Evolutionary conservation across 2,113 vertebrate species (phyloP), one percentile per base, ranked within the genome.

Genomic region (Pao palembangensis): DNA sequence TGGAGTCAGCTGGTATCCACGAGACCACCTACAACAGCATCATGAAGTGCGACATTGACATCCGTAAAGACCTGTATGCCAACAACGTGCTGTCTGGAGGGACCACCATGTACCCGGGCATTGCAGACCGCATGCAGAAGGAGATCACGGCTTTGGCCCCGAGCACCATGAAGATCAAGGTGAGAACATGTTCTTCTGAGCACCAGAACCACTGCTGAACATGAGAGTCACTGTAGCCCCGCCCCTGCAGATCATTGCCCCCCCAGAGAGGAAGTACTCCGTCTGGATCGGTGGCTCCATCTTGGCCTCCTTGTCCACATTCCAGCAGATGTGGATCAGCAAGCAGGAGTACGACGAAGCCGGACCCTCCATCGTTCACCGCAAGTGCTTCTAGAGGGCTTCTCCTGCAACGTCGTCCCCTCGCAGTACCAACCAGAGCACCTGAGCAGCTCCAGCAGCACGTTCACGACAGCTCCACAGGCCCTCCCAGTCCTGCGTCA

Each of bases 281-380:
- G 96, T 98, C 60, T 98, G 96, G 96, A 98, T 99, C 3, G 96
- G 96, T 0, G 96, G 96, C 54, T 99, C 96, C 74, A 98, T 99
- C 84, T 92, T 98, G 87, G 96, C 96, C 46, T 98, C 96, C 5
- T 89, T 99, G 59, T 98, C 96, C 49, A 99, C 96, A 58, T 99
- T 98, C 90, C 95, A 98, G 92, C 95, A 99, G 91, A 99, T 98
- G 96, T 99, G 96, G 96, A 98, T 98, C 91, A 98, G 94, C 91
- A 99, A 99, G 76, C 95, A 95, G 82, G 96, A 99, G 69, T 99
- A 99, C 0, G 95, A 99, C 1, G 96, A 99, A 76, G 94, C 95
- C 0, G 96, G 96, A 2, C 96, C 96, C 0, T 91, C 93, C 76
- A 98, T 99, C 38, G 96, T 99, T 71, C 96, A 99, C 86, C 95